A percentile compares a stretch with the other conserved stretches of the same genome.
Conservation (phyloP, 35 echinoderm and acorn worm species). For the Chiridota heheva region DNA sequence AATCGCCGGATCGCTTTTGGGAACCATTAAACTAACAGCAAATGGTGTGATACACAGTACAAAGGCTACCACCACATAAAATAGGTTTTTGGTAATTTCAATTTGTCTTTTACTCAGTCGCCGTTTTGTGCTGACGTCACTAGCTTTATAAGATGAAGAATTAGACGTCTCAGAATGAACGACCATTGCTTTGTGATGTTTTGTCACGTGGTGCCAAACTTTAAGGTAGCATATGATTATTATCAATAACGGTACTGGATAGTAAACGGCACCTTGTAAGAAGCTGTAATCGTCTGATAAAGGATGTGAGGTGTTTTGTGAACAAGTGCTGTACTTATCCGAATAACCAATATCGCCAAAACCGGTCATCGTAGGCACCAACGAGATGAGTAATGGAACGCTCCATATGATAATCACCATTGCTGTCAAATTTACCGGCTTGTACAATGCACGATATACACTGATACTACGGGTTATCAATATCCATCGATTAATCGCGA, state of each 20-base stretch:
- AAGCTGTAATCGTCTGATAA: slow-evolving; percentile 51
- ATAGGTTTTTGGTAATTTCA: slow-evolving; percentile 85
- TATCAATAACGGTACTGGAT: slow-evolving; percentile 46
- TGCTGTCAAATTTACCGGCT: slow-evolving; percentile 9
- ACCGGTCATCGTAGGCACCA: slow-evolving; percentile 46
- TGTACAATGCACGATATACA: slow-evolving; percentile 24
- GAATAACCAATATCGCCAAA: slow-evolving; percentile 62
- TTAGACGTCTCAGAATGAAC: background rate
- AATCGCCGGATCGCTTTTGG: slow-evolving; percentile 74
- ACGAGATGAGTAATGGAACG: slow-evolving; percentile 40
- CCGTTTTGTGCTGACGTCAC: background rate
- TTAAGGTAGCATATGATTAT: slow-evolving; percentile 54
- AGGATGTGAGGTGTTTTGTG: slow-evolving; percentile 40
- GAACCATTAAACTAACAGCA: slow-evolving; percentile 72
- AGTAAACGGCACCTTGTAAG: slow-evolving; percentile 34
- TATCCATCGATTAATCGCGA: slow-evolving; percentile 59
- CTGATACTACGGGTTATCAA: slow-evolving; percentile 45
- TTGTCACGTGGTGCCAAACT: slow-evolving; percentile 23
- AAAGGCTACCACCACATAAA: slow-evolving; percentile 79
- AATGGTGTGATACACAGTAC: slow-evolving; percentile 72
- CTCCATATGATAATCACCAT: slow-evolving; percentile 60
- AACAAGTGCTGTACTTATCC: slow-evolving; percentile 50
- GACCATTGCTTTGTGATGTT: slow-evolving; percentile 47
- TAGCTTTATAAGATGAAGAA: slow-evolving; percentile 7
- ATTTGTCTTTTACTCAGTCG: slow-evolving; percentile 57